Evolutionary conservation across 2,888 invertebrate genomes (phyloP), one percentile per base, ranked within the genome.

Genomic region (Drosophila ustulata): DNA sequence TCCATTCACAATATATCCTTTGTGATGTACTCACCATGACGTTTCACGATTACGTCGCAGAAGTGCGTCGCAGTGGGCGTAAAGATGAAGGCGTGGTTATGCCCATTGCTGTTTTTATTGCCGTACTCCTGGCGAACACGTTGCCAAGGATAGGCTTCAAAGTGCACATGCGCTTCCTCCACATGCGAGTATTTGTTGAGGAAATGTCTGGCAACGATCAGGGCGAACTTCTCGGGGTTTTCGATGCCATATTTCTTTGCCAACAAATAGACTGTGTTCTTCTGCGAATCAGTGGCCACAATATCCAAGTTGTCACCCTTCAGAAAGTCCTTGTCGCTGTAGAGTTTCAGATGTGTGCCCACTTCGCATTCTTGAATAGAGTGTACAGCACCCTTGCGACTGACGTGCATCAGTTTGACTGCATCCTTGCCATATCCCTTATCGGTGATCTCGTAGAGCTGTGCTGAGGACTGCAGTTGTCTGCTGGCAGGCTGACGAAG

Each of bases 211-310:
- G 95, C 95, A 18, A 96, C 93, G n/a, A 95, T 92, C 23, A 96
- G 93, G 1, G 95, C 96, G 90, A 96, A 97, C 83, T 95, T 95
- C 91, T 97, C 97, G 0, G 96, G 96, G 28, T 95, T 95, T 80
- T 95, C 94, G 32, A 96, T 94, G 52, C 96, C 96, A 89, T 95
- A 93, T 85, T 96, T 95, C 89, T 96, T 96, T 6, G 96, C 96
- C 78, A 96, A 91, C 41, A 96, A 92, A 89, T 96, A 96, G 39
- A 96, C 95, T 1, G 96, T 96, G 89, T 97, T 97, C 92, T 96
- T 96, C 91, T 96, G 96, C 0, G 96, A 95, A 89, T 96, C 96
- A 0, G 96, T 96, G 9, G 96, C 96, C 18, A 97, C 95, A 68
- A 97, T 95, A 88, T 96, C 96, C 55, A 95, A 94, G 89, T 97